phyloP scores from a whole-genome alignment of 92 coral and sea anemone genomes.

The Phenganax stokvisi region DNA sequence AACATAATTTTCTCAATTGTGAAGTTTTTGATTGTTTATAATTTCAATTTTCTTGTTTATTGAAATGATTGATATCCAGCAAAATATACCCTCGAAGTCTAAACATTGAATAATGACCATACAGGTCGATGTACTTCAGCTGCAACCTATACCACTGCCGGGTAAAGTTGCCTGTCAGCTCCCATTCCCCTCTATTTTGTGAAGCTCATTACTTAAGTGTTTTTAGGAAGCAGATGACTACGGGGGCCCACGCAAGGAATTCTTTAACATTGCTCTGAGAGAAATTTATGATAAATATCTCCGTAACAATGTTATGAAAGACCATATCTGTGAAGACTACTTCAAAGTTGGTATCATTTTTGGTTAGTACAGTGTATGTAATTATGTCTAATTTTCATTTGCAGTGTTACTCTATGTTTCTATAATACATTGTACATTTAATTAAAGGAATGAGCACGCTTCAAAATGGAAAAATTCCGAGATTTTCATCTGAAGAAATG shows the following conservation, averaged over 20 bases:
- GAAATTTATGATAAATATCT: background rate
- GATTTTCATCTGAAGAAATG: background rate
- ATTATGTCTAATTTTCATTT: background rate
- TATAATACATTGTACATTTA: background rate
- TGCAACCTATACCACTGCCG: too few relatives aligned
- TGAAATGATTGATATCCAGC: too few relatives aligned
- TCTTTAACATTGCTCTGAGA: background rate
- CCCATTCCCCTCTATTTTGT: too few relatives aligned
- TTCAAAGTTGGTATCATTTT: constrained; percentile 4
- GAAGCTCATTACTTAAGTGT: background rate
- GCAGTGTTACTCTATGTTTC: background rate
- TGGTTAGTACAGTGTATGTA: background rate
- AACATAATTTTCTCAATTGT: too few relatives aligned
- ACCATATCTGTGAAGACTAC: constrained; percentile 4
- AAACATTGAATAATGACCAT: too few relatives aligned
- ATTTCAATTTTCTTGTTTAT: too few relatives aligned
- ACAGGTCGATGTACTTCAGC: too few relatives aligned
- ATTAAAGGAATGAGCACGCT: constrained; percentile 42
- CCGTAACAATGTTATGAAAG: background rate
- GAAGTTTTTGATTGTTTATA: too few relatives aligned
- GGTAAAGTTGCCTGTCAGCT: too few relatives aligned
- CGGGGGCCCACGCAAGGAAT: background rate
- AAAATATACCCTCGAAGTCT: too few relatives aligned
- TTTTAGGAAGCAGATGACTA: constrained; percentile 21
- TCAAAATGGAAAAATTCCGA: constrained; percentile 49